Base-by-base conservation (phyloP, 1,140 invertebrate genomes). In the Tribolium madens region DNA sequence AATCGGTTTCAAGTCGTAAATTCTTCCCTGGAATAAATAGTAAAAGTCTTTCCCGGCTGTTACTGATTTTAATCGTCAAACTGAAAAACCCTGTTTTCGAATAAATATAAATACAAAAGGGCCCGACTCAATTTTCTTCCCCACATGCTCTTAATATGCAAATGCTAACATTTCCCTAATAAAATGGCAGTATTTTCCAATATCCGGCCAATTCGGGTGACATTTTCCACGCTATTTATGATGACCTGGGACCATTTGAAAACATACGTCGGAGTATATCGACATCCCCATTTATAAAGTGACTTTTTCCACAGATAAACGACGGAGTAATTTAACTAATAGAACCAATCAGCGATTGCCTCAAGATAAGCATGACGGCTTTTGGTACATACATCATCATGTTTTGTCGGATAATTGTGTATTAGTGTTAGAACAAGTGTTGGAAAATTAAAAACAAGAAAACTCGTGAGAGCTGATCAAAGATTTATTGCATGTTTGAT, bases 161-260 rank as follows among this genome's bases (percentile, higher is more conserved):
- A 75, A 75, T 75, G 60, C 13, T 33, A 13, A 64, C 17, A 75
- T 60, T 69, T 69, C 46, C 74, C 53, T 68, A 75, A 75, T 75
- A 75, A 75, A 75, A 75, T 52, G 36, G 48, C 74, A 75, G 64
- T 75, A 75, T 75, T 75, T 75, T 75, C 74, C 74, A 75, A 75
- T 75, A 75, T 48, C 7, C 15, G 42, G 15, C 17, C 52, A n/a
- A 57, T 57, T 57, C 52, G 21, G 57, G n/a, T 42, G 57, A 33
- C 57, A 64, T 14, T 64, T 64, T 64, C 57, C n/a, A 12, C n/a
- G 57, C 21, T 64, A 64, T 64, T 64, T 64, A 64, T 64, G 57
- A 64, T 64, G 57, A 64, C 57, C 57, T 26, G 18, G 0, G 12
- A 26, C 31, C 31, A 64, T 64, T 64, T 64, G 18, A 26, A 33